Conservation (phyloP, 2,888 invertebrate genomes). For the Pristionchus mayeri region DNA sequence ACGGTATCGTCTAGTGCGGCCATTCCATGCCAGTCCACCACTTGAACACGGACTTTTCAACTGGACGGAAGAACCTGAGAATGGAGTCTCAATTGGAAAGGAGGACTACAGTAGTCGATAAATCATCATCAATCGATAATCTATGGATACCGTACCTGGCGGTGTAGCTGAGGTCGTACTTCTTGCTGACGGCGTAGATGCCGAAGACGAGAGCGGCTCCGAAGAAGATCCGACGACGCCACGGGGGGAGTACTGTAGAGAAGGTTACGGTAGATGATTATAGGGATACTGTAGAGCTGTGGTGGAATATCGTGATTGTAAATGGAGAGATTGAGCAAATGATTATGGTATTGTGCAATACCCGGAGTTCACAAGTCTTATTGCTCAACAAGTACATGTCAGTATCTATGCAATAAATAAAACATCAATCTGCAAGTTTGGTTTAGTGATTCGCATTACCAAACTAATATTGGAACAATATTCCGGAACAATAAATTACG, state of each 20-base stretch:
- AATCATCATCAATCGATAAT: too few species aligned
- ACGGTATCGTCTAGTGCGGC: slow-evolving; percentile 39
- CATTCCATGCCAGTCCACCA: slow-evolving; percentile 43
- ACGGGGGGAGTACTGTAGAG: slow-evolving; percentile 25
- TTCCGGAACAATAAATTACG: too few species aligned
- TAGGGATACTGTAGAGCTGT: too few species aligned
- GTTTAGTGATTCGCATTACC: too few species aligned
- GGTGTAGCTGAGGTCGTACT: slow-evolving; percentile 57
- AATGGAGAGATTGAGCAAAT: too few species aligned
- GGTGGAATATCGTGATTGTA: too few species aligned
- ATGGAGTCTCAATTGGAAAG: not conserved
- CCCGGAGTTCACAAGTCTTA: too few species aligned
- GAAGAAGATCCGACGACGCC: slow-evolving; percentile 59
- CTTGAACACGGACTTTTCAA: slow-evolving; percentile 43
- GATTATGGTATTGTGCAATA: too few species aligned
- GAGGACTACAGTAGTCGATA: not conserved
- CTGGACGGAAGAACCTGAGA: slow-evolving; percentile 46
- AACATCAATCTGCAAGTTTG: too few species aligned
- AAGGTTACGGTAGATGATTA: not conserved
- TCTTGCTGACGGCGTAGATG: slow-evolving; percentile 57
- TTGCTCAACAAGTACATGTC: too few species aligned
- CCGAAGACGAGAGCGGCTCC: slow-evolving; percentile 52
- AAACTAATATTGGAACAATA: too few species aligned
- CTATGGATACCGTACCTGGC: slow-evolving; percentile 51
- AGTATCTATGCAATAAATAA: too few species aligned